Base-by-base conservation (phyloP, 2,888 invertebrate genomes). In the Sthenelais limicola region DNA sequence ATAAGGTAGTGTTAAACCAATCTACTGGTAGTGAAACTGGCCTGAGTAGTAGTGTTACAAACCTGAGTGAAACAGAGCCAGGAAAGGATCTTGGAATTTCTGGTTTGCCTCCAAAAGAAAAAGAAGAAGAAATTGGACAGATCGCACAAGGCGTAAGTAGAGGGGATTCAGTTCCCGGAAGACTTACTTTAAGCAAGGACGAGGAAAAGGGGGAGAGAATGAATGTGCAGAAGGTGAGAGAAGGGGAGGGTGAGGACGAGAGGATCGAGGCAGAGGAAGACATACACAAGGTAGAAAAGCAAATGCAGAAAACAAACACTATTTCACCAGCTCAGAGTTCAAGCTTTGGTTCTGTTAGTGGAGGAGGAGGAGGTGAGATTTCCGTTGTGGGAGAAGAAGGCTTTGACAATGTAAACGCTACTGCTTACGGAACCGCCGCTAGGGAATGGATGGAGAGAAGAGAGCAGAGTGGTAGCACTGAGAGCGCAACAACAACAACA, bases 351-450 rank as follows among this genome's bases (percentile, higher is more conserved):
- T 9, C 43, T 12, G 43, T 9, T 9, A 18, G 43, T 43, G 43
- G 43, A 12, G 18, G 43, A 12, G 18, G 43, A 43, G 43, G 18
- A 18, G 12, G 12, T 21, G 38, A 38, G 15, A 26, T 35, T 24
- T 35, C 38, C 15, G 62, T 62, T 1, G 62, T 62, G 4, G 62
- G 38, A 15, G 38, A 62, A 7, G 24, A 62, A 43, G 62, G 38
- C 12, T 62, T 62, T 24, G 62, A 62, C 24, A 24, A 62, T 28
- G 26, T 38, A 18, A 62, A 62, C 24, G 62, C 62, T 3, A 38
- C 62, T 18, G 62, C 62, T 15, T 62, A 62, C 28, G 62, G 62
- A 1, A 62, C 62, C 3, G 62, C 62, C 9, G 62, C 62, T 43
- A 21, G 62, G 15, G 24, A 62, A 12, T 62, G 62, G 62, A 62